phyloP scores from a whole-genome alignment of 2,797 vertebrate species.

The Myotis daubentonii region DNA sequence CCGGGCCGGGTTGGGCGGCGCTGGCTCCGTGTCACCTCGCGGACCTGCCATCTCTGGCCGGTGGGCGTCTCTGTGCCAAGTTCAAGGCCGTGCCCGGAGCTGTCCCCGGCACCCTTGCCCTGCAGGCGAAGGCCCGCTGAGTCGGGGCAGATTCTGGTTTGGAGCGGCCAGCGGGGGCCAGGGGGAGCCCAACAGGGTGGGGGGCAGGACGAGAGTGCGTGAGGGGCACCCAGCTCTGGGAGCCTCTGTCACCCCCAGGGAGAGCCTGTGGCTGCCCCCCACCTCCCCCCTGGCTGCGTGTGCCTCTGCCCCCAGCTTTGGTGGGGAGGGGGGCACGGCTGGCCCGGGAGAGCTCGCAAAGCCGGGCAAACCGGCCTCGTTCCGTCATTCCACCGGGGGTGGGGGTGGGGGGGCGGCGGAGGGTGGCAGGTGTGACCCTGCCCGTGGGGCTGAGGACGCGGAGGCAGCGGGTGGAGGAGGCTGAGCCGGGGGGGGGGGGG shows the following conservation, averaged over 20 bases:
- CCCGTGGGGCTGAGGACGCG: rapidly evolving
- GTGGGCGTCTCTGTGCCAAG: rapidly evolving
- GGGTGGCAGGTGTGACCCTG: rapidly evolving
- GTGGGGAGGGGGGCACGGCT: rapidly evolving
- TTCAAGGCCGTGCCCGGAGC: neutral
- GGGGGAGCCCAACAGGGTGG: neutral
- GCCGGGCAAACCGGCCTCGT: rapidly evolving
- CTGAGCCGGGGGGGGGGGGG: neutral
- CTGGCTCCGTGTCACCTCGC: neutral
- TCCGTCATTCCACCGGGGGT: neutral
- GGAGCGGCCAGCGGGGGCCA: neutral
- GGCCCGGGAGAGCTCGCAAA: rapidly evolving
- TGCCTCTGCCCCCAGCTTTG: neutral
- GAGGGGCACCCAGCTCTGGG: neutral
- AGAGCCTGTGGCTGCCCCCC: neutral
- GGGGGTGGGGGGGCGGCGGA: neutral
- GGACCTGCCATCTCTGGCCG: neutral
- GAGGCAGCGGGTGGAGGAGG: neutral
- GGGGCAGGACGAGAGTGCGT: rapidly evolving
- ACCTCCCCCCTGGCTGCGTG: no score
- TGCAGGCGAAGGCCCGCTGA: neutral
- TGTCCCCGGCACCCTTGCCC: neutral
- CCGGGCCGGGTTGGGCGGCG: neutral
- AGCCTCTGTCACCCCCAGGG: no score
- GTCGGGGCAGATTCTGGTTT: no score